phyloP scores from a whole-genome alignment of 2,888 invertebrate species.

The Toxonevra muliebris region DNA sequence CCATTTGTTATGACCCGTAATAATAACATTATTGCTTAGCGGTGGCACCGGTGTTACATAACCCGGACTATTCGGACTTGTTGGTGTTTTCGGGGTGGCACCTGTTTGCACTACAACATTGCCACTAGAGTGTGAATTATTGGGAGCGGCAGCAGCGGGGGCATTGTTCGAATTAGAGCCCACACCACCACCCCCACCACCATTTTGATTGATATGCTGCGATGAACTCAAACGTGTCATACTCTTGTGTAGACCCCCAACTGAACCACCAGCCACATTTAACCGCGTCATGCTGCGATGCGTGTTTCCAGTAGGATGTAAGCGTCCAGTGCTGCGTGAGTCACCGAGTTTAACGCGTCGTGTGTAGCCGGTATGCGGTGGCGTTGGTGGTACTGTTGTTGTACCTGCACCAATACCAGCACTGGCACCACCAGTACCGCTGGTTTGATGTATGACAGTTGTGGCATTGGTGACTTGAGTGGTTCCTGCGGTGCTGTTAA shows the following conservation, averaged over 20 bases:
- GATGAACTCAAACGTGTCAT: conserved; percentile 84
- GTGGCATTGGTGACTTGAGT: conserved; percentile 35
- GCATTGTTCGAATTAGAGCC: conserved; percentile 49
- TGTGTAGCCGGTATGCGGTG: conserved; percentile 67
- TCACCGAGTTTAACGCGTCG: conserved; percentile 76
- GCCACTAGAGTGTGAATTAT: conserved; percentile 55
- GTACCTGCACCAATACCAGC: conserved; percentile 35
- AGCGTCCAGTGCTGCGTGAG: conserved; percentile 78
- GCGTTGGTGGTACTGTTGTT: conserved; percentile 50
- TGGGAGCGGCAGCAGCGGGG: conserved; percentile 40
- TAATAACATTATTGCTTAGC: conserved; percentile 66
- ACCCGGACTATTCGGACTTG: conserved; percentile 52
- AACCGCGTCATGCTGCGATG: conserved; percentile 82
- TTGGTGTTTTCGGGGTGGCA: conserved; percentile 38
- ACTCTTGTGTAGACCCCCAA: conserved; percentile 82
- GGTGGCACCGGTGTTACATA: conserved; percentile 64
- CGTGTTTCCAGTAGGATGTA: conserved; percentile 76
- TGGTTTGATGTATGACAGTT: conserved; percentile 30
- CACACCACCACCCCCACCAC: conserved; percentile 56
- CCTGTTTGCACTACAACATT: conserved; percentile 60
- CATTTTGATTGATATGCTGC: conserved; percentile 76
- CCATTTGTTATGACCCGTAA: conserved; percentile 68
- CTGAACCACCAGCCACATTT: conserved; percentile 78
- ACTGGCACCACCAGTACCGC: conserved; percentile 22
- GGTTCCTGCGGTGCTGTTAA: conserved; percentile 18